phyloP scores from a whole-genome alignment of 2,888 invertebrate genomes.

The Agrilus cyanescens region DNA sequence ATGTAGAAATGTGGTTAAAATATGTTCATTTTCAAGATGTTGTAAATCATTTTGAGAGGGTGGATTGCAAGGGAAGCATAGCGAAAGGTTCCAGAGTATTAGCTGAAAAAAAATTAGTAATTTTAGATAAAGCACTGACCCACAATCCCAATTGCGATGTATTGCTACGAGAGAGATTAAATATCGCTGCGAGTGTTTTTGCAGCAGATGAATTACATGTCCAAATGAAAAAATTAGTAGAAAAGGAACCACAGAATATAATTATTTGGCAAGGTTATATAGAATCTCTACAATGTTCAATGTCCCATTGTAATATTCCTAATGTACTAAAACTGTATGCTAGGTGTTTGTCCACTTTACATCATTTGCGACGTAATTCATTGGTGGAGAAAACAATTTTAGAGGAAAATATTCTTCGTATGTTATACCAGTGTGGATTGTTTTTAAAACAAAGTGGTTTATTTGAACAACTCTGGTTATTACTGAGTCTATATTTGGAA shows the following conservation, averaged over 20 bases:
- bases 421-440: constrained; percentile 42
- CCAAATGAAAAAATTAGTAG: constrained; percentile 36
- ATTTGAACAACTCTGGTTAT: constrained; percentile 63
- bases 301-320: constrained; percentile 50
- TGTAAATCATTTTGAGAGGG: constrained; percentile 35
- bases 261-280: constrained; percentile 43
- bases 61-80: constrained; percentile 32
- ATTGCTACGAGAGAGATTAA: constrained; percentile 39
- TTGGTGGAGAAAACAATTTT: constrained; percentile 27
- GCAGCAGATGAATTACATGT: constrained; percentile 47
- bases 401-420: constrained; percentile 33
- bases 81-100: constrained; percentile 34
- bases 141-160: constrained; percentile 42
- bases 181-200: constrained; percentile 38
- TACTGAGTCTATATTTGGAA: constrained; percentile 54
- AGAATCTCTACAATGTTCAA: constrained; percentile 42
- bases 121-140: constrained; percentile 47
- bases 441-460: constrained; percentile 61
- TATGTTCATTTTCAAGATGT: constrained; percentile 46
- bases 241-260: constrained; percentile 38
- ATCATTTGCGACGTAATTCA: constrained; percentile 31
- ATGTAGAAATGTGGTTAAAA: constrained; percentile 47
- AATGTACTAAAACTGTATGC: constrained; percentile 46
- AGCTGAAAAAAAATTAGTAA: constrained; percentile 47
- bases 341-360: constrained; percentile 36